Evolutionary conservation across 2,113 vertebrate genomes (phyloP).

Genomic region (Maylandia zebra): DNA sequence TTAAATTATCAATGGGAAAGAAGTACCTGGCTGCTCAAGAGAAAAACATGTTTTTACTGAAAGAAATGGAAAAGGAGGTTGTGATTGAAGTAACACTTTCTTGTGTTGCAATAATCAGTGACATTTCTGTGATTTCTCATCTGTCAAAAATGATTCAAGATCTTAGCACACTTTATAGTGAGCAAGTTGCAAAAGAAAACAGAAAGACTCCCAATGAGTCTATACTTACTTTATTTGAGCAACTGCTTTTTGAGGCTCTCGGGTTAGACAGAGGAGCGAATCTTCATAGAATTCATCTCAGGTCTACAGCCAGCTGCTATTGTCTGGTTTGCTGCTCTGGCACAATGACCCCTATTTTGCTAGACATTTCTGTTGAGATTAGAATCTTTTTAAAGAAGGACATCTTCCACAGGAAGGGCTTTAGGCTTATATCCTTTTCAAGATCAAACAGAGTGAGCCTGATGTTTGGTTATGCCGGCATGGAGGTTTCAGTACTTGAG

Average conservation of each 20-base stretch:
- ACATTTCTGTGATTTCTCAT: constrained; percentile 8
- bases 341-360: constrained; percentile 65
- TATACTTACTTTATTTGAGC: constrained; percentile 19
- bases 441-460: constrained; percentile 59
- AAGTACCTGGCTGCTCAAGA: constrained; percentile 43
- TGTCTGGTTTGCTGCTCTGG: constrained; percentile 44
- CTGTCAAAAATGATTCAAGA: not conserved
- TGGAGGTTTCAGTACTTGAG: constrained; percentile 34
- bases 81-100: not conserved
- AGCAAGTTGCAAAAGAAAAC: not conserved
- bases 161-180: not conserved
- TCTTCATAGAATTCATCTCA: constrained; percentile 50
- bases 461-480: constrained; percentile 50
- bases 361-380: constrained; percentile 65
- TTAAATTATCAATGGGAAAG: constrained; percentile 57
- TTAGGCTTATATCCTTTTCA: constrained; percentile 61
- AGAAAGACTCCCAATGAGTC: not conserved
- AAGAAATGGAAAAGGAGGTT: constrained; percentile 7
- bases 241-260: constrained; percentile 19
- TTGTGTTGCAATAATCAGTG: not conserved
- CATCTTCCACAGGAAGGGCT: constrained; percentile 54
- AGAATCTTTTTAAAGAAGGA: constrained; percentile 67
- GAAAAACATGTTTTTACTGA: constrained; percentile 3
- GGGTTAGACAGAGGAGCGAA: constrained; percentile 35
- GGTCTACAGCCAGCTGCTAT: constrained; percentile 39